A percentile compares a stretch with the other conserved stretches of the same genome.
phyloP scores from a whole-genome alignment of 2,888 invertebrate species.

The Magallana nippona region DNA sequence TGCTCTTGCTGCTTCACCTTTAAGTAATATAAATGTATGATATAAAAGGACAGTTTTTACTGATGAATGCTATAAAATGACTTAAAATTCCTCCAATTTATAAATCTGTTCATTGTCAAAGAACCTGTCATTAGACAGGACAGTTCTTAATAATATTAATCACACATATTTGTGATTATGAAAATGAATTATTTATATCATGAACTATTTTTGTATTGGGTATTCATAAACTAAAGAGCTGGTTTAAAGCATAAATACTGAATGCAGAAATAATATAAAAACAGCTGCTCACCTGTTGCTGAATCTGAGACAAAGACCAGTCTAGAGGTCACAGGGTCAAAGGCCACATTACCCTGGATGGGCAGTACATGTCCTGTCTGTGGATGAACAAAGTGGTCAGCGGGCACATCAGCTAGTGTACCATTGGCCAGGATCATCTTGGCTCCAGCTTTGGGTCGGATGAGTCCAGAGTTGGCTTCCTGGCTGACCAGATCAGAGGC shows the following conservation, averaged over 20 bases:
- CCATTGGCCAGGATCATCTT: slow-evolving; percentile 73
- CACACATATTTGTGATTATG: too few relatives aligned
- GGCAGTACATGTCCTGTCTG: slow-evolving; percentile 77
- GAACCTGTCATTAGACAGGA: too few relatives aligned
- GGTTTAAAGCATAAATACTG: too few relatives aligned
- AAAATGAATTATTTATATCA: too few relatives aligned
- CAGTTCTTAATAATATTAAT: too few relatives aligned
- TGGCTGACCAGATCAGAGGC: slow-evolving; percentile 62
- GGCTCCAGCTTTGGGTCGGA: slow-evolving; percentile 67
- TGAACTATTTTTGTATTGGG: too few relatives aligned
- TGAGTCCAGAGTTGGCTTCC: slow-evolving; percentile 73
- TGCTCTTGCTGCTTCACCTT: slow-evolving; percentile 72
- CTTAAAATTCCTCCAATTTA: too few relatives aligned
- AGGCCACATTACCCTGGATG: slow-evolving; percentile 74
- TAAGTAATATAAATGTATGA: slow-evolving; percentile 17
- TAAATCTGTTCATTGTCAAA: too few relatives aligned
- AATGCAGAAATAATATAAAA: too few relatives aligned
- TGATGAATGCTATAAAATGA: too few relatives aligned
- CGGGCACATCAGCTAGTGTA: slow-evolving; percentile 64
- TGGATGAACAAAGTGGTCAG: slow-evolving; percentile 74
- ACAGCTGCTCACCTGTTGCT: slow-evolving; percentile 69
- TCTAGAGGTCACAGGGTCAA: slow-evolving; percentile 72
- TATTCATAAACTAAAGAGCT: too few relatives aligned
- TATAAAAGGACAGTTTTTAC: background rate
- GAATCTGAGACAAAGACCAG: slow-evolving; percentile 76